Conservation (phyloP, 2,113 vertebrate species). For the Furnarius figulus region DNA sequence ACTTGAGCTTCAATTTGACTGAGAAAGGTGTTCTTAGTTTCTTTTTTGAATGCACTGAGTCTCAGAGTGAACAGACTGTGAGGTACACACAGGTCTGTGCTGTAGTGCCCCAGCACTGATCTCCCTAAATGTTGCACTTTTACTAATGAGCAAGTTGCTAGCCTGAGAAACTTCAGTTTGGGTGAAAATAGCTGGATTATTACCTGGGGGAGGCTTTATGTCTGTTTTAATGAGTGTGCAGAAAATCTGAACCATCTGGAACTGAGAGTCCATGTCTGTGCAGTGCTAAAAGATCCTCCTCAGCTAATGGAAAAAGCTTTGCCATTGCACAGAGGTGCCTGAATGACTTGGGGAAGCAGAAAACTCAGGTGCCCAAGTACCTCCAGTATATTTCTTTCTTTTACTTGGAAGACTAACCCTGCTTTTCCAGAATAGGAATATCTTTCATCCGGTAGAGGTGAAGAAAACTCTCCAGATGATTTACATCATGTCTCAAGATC, state of each 20-base stretch:
- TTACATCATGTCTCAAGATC: neutral
- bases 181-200: neutral
- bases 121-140: neutral
- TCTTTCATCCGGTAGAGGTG: neutral
- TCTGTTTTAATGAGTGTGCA: neutral
- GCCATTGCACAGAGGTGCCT: neutral
- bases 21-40: neutral
- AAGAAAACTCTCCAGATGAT: neutral
- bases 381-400: neutral
- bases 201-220: neutral
- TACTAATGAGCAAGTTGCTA: neutral
- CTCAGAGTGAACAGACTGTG: neutral
- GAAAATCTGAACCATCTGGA: neutral
- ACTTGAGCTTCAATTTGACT: neutral
- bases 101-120: fast-evolving
- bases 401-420: neutral
- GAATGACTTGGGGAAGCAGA: neutral
- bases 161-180: neutral
- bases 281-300: neutral
- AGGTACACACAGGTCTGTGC: neutral
- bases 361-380: neutral
- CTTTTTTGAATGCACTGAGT: neutral
- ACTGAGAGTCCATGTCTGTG: neutral
- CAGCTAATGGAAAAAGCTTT: neutral
- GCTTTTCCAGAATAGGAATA: neutral